These are phyloP conservation scores for Calameuta idolon DNA, from an alignment of 2,888 invertebrate species.

Conservation along the genomic window DNA sequence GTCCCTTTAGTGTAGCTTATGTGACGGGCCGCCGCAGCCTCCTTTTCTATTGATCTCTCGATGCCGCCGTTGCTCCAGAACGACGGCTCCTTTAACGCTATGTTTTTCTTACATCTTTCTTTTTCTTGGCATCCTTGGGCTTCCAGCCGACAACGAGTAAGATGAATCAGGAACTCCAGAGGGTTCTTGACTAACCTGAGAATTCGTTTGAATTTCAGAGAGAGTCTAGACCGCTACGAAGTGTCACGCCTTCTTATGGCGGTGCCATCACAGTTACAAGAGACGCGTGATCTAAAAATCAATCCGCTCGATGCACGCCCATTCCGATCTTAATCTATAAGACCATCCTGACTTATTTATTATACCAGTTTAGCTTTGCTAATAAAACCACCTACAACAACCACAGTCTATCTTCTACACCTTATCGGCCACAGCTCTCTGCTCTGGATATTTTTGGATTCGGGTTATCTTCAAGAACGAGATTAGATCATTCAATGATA, in stretches of 20 bases:
- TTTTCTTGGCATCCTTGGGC: not conserved
- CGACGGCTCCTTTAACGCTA: not conserved
- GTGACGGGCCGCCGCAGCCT: not conserved
- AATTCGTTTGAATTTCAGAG: slow-evolving; percentile 41
- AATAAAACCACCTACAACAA: not conserved
- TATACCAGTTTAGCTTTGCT: not conserved
- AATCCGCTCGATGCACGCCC: not conserved
- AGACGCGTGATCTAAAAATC: not conserved
- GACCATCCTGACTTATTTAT: not conserved
- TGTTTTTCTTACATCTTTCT: not conserved
- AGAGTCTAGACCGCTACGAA: slow-evolving; percentile 40
- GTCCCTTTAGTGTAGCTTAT: not conserved
- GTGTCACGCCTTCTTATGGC: not conserved
- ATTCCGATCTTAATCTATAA: not conserved
- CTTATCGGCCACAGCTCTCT: not conserved
- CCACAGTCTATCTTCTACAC: not conserved
- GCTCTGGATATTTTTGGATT: not conserved
- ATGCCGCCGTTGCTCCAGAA: not conserved
- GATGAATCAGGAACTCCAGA: not conserved
- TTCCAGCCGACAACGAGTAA: not conserved
- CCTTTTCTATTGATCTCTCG: not conserved
- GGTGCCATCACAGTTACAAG: not conserved
- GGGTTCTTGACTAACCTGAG: slow-evolving; percentile 9
- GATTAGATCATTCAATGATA: not conserved
- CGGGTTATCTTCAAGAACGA: not conserved